Base-by-base conservation (phyloP, 2,888 invertebrate species). In the Eremobia ochroleuca region DNA sequence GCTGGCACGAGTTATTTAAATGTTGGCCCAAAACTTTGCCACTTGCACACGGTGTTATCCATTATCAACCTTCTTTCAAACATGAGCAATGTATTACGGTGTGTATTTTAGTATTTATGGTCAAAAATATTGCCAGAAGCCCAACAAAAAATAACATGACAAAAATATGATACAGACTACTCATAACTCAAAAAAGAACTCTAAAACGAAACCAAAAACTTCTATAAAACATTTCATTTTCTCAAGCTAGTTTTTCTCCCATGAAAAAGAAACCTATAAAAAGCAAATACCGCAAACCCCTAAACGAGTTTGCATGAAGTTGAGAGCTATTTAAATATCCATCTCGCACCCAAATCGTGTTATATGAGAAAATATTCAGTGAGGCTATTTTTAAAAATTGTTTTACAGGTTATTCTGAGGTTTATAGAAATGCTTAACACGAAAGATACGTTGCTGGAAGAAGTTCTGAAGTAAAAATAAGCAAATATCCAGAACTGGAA, bases 241-340 rank as follows among this genome's bases (percentile, higher is more conserved):
- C 13, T 37, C 15, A 31, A 49, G 18, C 40, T 58, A 79, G n/a
- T 49, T 67, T 52, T 62, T 55, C 28, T 46, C 1, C 4, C n/a
- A 37, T 46, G 58, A 75, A 83, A 79, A 55, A 18, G 8, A 3
- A 21, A 59, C 28, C 58, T 66, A 61, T 61, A 62, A 58, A 65
- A 73, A 70, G 46, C 37, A 43, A 81, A 79, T 70, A 46, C 62
- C 52, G 62, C 15, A 64, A 34, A 55, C 46, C 70, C 58, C 58
- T 87, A 78, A 87, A 61, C 58, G 77, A 85, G 70, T 87, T 85
- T 87, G 34, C 61, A 52, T 52, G 40, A 78, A 75, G 70, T 84
- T 73, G 68, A 74, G 72, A 73, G 74, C 84, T 65, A 83, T 86
- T 86, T 86, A 83, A 86, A 83, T 83, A 80, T 77, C 80, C 77